Percentiles rank a stretch among this genome's conserved stretches.
phyloP scores from a whole-genome alignment of 2,113 vertebrate genomes.

The Indicator maculatus region DNA sequence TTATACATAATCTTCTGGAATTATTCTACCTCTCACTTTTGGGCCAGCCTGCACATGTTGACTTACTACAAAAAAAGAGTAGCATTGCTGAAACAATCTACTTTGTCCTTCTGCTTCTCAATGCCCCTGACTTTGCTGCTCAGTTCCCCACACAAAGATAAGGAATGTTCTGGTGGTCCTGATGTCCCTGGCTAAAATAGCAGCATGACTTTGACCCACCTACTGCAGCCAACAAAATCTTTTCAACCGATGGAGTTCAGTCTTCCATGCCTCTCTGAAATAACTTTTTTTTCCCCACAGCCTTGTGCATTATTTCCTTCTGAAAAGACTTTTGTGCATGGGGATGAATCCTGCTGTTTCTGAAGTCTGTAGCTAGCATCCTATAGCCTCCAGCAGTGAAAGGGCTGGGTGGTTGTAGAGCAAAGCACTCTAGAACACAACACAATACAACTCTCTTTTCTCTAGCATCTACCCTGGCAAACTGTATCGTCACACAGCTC shows the following conservation, averaged over 20 bases:
- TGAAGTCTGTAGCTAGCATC: constrained; percentile 26
- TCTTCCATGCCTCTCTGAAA: not conserved
- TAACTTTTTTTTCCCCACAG: not conserved
- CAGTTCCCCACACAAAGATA: not conserved
- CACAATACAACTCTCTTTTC: constrained; percentile 35
- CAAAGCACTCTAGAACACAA: constrained; percentile 12
- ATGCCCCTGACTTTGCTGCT: not conserved
- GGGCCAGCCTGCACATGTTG: not conserved
- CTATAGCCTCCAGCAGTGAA: not conserved
- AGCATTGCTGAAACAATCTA: not conserved
- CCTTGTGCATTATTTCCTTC: constrained; percentile 30
- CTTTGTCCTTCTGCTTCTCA: not conserved
- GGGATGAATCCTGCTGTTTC: constrained; percentile 21
- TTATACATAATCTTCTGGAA: not conserved
- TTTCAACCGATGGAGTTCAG: fast-evolving
- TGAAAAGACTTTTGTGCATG: constrained; percentile 40
- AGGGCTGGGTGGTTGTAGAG: not conserved
- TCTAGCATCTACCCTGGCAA: not conserved
- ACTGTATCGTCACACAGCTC: not conserved
- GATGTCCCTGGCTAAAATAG: not conserved
- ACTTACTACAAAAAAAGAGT: not conserved
- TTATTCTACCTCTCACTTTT: not conserved
- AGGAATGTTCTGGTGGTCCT: not conserved
- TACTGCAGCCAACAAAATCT: not conserved
- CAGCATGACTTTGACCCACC: not conserved